Evolutionary conservation across 2,113 vertebrate genomes (phyloP).

Genomic region (Bagarius yarrelli): DNA sequence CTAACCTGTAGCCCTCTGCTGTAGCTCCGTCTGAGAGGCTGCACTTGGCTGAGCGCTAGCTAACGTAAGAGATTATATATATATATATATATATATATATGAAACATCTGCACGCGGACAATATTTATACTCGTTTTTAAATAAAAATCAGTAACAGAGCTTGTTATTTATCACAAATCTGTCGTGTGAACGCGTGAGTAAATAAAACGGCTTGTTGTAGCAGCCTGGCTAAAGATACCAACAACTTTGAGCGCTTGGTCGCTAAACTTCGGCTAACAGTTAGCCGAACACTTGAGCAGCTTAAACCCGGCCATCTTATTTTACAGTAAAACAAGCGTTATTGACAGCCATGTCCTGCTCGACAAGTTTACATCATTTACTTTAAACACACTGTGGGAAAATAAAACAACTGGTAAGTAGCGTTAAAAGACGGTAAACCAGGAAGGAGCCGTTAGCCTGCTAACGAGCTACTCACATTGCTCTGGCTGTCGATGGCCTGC

Average conservation of each 20-base stretch:
- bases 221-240: neutral
- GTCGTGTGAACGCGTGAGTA: neutral
- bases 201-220: neutral
- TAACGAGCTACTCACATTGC: conserved; percentile 82
- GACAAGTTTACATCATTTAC: neutral
- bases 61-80: neutral
- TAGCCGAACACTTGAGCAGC: conserved; percentile 27
- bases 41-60: neutral
- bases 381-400: neutral
- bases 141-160: neutral
- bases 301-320: conserved; percentile 13
- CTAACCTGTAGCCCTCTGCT: neutral
- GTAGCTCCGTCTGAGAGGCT: neutral
- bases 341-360: neutral
- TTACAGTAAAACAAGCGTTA: neutral
- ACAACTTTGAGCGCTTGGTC: neutral
- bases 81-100: too few species aligned
- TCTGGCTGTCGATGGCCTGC: conserved; percentile 93
- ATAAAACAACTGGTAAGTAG: neutral
- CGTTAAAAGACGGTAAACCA: neutral
- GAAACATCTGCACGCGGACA: neutral
- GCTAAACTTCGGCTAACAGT: conserved; percentile 40
- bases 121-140: too few species aligned
- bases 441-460: neutral
- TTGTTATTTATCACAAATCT: neutral